These are phyloP conservation scores for Anguilla anguilla DNA, from an alignment of 2,797 vertebrate genomes.

Conservation along the genomic window DNA sequence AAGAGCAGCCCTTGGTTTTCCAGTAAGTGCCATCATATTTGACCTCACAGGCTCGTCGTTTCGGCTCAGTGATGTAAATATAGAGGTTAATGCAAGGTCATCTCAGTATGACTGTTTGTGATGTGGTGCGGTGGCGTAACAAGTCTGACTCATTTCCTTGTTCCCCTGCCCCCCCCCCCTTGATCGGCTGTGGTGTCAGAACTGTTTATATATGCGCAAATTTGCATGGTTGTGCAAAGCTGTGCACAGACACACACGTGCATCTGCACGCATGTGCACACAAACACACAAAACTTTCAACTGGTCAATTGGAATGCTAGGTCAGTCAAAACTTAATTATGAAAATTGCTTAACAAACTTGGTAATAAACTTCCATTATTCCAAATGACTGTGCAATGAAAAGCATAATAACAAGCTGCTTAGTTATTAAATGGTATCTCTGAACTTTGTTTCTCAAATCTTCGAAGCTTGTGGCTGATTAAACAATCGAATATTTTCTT, in stretches of 20 bases:
- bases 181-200: neutral
- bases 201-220: neutral
- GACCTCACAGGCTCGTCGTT: neutral
- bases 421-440: neutral
- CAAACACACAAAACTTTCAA: neutral
- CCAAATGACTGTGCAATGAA: neutral
- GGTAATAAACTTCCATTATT: neutral
- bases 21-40: neutral
- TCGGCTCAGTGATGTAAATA: neutral
- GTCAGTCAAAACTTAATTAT: neutral
- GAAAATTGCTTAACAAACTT: neutral
- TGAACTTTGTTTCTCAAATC: neutral
- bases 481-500: neutral
- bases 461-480: neutral
- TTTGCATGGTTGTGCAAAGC: neutral
- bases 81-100: neutral
- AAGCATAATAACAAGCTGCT: neutral
- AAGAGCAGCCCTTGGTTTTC: neutral
- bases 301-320: neutral
- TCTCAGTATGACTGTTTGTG: neutral
- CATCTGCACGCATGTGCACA: neutral
- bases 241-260: neutral
- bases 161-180: neutral
- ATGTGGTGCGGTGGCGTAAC: neutral
- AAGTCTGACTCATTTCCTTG: neutral